Conservation (phyloP, 2,797 vertebrate species). For the Euphonia xanthogaster region DNA sequence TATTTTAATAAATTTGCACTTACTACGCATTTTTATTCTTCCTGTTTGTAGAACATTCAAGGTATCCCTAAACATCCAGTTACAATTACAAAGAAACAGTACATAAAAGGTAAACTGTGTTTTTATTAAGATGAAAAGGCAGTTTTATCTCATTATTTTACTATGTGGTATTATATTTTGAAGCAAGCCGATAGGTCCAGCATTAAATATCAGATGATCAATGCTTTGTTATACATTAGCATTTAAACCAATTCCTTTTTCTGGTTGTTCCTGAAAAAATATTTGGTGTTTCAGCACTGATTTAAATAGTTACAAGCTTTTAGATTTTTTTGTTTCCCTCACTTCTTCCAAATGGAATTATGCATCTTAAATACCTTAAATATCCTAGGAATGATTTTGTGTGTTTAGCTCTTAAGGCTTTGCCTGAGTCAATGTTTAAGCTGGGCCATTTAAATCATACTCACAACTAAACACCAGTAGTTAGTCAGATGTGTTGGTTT, state of each 20-base stretch:
- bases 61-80: conserved; percentile 88
- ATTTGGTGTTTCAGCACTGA: neutral
- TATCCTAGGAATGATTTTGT: neutral
- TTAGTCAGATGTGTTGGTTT: neutral
- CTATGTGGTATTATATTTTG: neutral
- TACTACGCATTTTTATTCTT: conserved; percentile 3
- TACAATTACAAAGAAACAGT: conserved; percentile 78
- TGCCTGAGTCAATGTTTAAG: neutral
- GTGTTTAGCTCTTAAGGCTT: neutral
- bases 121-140: neutral
- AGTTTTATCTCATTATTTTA: neutral
- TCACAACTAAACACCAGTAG: neutral
- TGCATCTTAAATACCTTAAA: neutral
- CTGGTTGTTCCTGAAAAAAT: neutral
- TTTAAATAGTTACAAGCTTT: neutral
- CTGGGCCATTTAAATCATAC: neutral
- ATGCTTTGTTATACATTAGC: neutral
- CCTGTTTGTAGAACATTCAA: conserved; percentile 88
- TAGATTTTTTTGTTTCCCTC: neutral
- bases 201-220: neutral
- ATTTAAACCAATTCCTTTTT: neutral
- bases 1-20: neutral
- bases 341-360: neutral
- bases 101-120: conserved; percentile 77
- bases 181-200: neutral